Base-by-base conservation (phyloP, 2,797 vertebrate genomes). In the Gobionotothen gibberifrons region DNA sequence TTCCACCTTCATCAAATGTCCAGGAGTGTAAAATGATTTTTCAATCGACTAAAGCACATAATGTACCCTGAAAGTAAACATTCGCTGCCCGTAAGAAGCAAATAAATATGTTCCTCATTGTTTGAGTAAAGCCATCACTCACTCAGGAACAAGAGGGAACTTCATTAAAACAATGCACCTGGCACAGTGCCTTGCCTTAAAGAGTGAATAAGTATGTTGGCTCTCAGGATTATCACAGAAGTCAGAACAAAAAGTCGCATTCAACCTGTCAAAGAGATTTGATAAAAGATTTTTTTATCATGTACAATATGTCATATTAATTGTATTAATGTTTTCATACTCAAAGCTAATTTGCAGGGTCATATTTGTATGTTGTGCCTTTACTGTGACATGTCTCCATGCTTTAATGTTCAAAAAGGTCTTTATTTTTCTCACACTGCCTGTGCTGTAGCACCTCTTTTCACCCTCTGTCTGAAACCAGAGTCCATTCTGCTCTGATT, bases 61-160 rank as follows among this genome's bases (percentile, higher is more conserved):
- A 72, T 40, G 36, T 19, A 52, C 70, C 84, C 78, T 76, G 68
- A 75, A 67, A 78, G 83, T 76, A 78, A 86, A 85, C 22, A 78
- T 22, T 54, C 32, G 57, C 68, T 78, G 29, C 59, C 64, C 32
- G 54, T 5, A 65, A 59, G 51, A 57, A 47, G 56, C 47, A 69
- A 53, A 36, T 55, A 51, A 54, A 66, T 40, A 14, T 40, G 51
- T 79, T 76, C 76, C 48, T 77, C 56, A 61, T 43, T 63, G 72
- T 39, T 16, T 62, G 16, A 14, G 21, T 51, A 12, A 80, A 69
- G 58, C 54, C 58, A 53, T 81, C 58, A 75, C 17, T 82, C 72
- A 84, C 49, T 55, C 13, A 12, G 66, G 10, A 65, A 70, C 69
- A 67, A 69, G 61, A 58, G 65, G 55, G 39, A 60, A 51, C 79